Evolutionary conservation across 2,888 invertebrate species (phyloP).

Genomic region (Conops quadrifasciatus): DNA sequence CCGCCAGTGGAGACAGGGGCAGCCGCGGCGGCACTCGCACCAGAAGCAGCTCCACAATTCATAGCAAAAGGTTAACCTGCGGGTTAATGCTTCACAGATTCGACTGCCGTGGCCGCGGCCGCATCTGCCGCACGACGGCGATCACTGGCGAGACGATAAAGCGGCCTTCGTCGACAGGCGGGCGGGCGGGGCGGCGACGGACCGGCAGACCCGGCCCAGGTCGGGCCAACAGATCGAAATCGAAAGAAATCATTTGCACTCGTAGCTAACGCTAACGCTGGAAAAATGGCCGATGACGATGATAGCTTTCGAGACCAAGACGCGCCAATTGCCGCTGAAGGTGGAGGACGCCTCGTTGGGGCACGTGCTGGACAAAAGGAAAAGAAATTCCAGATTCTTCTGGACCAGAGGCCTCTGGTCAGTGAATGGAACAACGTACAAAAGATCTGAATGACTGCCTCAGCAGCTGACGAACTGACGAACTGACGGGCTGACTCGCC

Average conservation of each 20-base stretch:
- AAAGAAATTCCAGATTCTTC: background rate
- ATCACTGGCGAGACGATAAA: conserved; percentile 8
- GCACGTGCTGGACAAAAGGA: conserved; percentile 24
- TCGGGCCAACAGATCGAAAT: conserved; percentile 13
- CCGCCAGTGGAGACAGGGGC: background rate
- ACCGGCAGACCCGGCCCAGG: conserved; percentile 9
- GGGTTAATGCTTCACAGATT: conserved; percentile 18
- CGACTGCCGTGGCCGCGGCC: background rate
- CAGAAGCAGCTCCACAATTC: conserved; percentile 8
- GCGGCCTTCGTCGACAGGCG: conserved; percentile 3
- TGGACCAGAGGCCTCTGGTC: background rate
- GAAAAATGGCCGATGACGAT: background rate
- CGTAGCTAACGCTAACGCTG: conserved; percentile 7
- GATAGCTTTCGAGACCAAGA: background rate
- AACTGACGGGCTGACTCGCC: too few species aligned
- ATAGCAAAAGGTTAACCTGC: conserved; percentile 18
- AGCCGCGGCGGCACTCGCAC: conserved; percentile 7
- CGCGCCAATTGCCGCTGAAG: background rate
- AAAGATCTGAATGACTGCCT: too few species aligned
- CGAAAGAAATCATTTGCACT: conserved; percentile 28
- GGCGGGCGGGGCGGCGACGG: background rate
- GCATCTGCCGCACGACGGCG: conserved; percentile 4
- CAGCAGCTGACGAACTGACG: too few species aligned
- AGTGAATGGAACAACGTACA: background rate
- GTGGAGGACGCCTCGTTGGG: background rate